Base-by-base conservation (phyloP, 2,113 vertebrate species). In the Hepsetus odoe region DNA sequence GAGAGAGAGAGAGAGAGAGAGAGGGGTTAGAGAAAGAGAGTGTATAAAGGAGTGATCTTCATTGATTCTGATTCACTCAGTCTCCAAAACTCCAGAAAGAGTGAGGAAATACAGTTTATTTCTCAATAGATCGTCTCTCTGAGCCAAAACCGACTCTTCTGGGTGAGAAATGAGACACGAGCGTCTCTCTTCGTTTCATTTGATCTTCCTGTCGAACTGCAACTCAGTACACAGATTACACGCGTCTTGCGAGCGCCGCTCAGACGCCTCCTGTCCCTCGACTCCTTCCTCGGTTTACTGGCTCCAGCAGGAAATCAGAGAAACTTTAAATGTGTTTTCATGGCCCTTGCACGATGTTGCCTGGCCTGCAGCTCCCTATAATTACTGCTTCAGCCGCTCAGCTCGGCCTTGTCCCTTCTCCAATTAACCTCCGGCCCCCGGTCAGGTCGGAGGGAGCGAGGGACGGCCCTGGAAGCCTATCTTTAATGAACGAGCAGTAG, bases 401-500 rank as follows among this genome's bases (percentile, higher is more conserved):
- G 1, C 32, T 38, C 12, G 11, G 6, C 38, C 32, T 11, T 32
- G 61, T 38, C 59, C 59, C 59, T 2, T 38, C 32, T 65, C 33
- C 61, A 65, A 65, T 65, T 65, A 65, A 65, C 61, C 61, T 1
- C 61, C 22, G 61, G 32, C 61, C 61, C 38, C 33, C 61, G 22
- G 61, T 18, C 46, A 22, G 32, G 61, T 38, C 8, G 58, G 9
- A 10, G 58, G 58, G 28, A 4, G 28, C 2, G 3, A 3, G n/a
- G 28, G 9, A 14, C 3, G 10, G 28, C 7, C 1, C 26, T 6
- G 30, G 18, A 20, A 8, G 30, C 18, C 32, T 3, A 9, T 16
- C 61, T 65, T 20, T 22, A 38, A 35, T 26, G 61, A n/a, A 33
- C 10, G 8, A n/a, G 32, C 20, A 4, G 2, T 32, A 38, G 61